Conservation (phyloP, 1,140 invertebrate species). For the Procambarus clarkii region DNA sequence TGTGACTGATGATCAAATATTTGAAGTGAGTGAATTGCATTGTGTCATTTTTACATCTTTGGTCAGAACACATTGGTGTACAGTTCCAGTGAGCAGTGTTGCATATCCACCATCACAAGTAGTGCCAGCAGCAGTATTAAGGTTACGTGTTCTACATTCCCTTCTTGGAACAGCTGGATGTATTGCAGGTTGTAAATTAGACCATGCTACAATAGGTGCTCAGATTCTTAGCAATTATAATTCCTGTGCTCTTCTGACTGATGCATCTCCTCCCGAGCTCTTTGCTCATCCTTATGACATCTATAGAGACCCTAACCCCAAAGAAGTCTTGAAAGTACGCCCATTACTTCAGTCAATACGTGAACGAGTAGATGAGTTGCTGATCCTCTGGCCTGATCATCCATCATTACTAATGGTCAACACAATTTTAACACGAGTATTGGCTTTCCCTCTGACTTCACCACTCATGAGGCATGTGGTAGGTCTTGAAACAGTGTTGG, state of each 20-base stretch:
- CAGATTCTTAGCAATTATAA: slow-evolving; percentile 64
- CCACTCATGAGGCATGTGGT: slow-evolving; percentile 92
- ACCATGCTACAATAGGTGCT: slow-evolving; percentile 57
- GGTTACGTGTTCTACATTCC: slow-evolving; percentile 31
- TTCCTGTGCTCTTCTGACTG: slow-evolving; percentile 52
- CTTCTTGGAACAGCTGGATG: slow-evolving; percentile 60
- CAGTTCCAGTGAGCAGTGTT: neutral
- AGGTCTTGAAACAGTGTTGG: slow-evolving; percentile 91
- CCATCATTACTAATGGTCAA: slow-evolving; percentile 85
- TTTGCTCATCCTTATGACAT: slow-evolving; percentile 82
- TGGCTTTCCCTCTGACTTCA: slow-evolving; percentile 86
- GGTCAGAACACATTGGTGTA: slow-evolving; percentile 73
- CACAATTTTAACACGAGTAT: slow-evolving; percentile 84
- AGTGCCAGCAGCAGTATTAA: slow-evolving; percentile 39
- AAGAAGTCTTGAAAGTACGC: slow-evolving; percentile 85
- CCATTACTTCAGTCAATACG: slow-evolving; percentile 82
- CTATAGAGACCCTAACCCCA: slow-evolving; percentile 89
- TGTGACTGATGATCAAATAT: slow-evolving; percentile 74
- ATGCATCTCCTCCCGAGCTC: slow-evolving; percentile 28
- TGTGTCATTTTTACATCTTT: slow-evolving; percentile 73
- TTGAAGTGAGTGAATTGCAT: slow-evolving; percentile 73
- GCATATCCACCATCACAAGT: slow-evolving; percentile 25
- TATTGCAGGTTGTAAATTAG: slow-evolving; percentile 43
- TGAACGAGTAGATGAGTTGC: slow-evolving; percentile 81
- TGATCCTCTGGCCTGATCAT: slow-evolving; percentile 92